Base-by-base conservation (phyloP, 2,888 invertebrate genomes). In the Apotomis capreana region DNA sequence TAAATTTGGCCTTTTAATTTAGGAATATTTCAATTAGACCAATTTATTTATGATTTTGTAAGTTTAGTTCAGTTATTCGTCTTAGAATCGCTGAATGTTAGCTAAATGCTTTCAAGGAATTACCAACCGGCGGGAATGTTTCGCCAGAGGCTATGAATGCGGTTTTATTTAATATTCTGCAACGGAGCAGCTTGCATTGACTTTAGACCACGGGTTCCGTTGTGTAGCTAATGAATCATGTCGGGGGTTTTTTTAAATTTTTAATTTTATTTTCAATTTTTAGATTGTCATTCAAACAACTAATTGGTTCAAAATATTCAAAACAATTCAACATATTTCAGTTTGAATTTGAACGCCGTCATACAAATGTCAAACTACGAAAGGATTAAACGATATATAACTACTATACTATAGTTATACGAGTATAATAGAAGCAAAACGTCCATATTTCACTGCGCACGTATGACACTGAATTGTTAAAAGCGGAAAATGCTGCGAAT, bases 91-190 rank as follows among this genome's bases (percentile, higher is more conserved):
- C 49, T 49, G 49, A 49, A 9, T 49, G 49, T 49, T 9, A 49
- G 10, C 2, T n/a, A 37, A 12, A 40, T 37, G 8, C 37, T 36
- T 40, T 40, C 37, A 46, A 62, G 37, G 13, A 40, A 59, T 59
- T 51, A 51, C 15, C 26, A 40, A 59, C 40, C 51, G 13, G 13
- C 36, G 40, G 59, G 36, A 68, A 58, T 59, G 59, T 15, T 51
- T 49, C 13, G 51, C 51, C 12, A 1, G 15, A 12, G 59, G 51
- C 15, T 63, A 12, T 15, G 26, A 26, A 51, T 59, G 68, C 40
- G 68, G 68, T 52, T 40, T 40, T 59, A 64, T 64, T 64, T 52
- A 59, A 64, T 70, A 59, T 64, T 63, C 49, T 57, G 44, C 9
- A 58, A 44, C 51, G 44, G 40, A 63, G 51, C 59, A 69, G 69